These are phyloP conservation scores for Emys orbicularis DNA, from an alignment of 2,797 vertebrate genomes.

Conservation along the genomic window DNA sequence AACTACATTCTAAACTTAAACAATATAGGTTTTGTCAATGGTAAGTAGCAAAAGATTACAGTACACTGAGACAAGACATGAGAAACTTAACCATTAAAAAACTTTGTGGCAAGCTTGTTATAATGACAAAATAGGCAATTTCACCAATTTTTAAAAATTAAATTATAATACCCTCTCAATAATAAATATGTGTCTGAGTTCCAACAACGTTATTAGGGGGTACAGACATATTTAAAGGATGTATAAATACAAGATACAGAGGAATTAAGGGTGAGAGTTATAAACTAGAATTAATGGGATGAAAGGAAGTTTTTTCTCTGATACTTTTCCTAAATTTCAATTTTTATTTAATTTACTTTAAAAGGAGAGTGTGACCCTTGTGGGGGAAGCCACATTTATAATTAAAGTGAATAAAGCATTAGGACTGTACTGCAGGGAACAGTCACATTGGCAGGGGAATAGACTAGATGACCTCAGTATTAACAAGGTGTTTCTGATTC, in stretches of 20 bases:
- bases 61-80: not conserved
- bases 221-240: not conserved
- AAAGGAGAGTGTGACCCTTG: too few species aligned
- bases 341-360: too few species aligned
- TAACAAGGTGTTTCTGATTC: too few species aligned
- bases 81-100: not conserved
- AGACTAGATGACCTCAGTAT: too few species aligned
- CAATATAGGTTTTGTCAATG: not conserved
- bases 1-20: not conserved
- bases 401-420: too few species aligned
- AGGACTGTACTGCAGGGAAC: too few species aligned
- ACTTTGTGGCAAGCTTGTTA: fast-evolving
- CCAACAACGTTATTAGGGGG: not conserved
- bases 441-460: too few species aligned
- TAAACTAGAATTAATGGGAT: not conserved
- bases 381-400: too few species aligned
- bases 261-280: not conserved
- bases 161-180: not conserved
- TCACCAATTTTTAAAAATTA: not conserved
- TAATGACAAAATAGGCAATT: not conserved
- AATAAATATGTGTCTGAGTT: not conserved
- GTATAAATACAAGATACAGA: not conserved
- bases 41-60: not conserved
- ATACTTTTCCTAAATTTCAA: too few species aligned
- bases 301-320: not conserved